Evolutionary conservation across 1,140 invertebrate species (phyloP).

Genomic region (Ladona fulva): DNA sequence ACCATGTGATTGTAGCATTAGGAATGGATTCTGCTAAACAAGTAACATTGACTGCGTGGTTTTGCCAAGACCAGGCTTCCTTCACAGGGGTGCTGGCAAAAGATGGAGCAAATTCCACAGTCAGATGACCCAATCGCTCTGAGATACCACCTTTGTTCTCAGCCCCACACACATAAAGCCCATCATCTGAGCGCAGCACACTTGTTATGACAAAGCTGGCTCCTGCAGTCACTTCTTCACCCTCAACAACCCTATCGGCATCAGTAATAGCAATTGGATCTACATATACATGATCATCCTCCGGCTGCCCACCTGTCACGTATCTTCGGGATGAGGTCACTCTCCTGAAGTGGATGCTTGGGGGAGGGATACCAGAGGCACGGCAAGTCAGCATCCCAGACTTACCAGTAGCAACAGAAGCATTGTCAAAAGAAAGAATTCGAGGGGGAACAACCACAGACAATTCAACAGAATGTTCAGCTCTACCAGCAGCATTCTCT

Average conservation of each 20-base stretch:
- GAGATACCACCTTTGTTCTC: slow-evolving; percentile 65
- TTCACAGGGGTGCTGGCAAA: slow-evolving; percentile 59
- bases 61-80: slow-evolving; percentile 71
- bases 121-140: slow-evolving; percentile 69
- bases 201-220: slow-evolving; percentile 39
- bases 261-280: slow-evolving; percentile 35
- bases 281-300: slow-evolving; percentile 44
- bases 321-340: slow-evolving; percentile 20
- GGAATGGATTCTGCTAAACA: slow-evolving; percentile 85
- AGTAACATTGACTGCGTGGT: slow-evolving; percentile 68
- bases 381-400: slow-evolving; percentile 62
- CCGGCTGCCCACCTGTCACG: slow-evolving; percentile 45
- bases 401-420: slow-evolving; percentile 51
- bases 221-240: slow-evolving; percentile 13
- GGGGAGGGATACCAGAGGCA: slow-evolving; percentile 65
- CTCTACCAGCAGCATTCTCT: slow-evolving; percentile 65
- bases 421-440: slow-evolving; percentile 67
- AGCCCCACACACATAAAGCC: slow-evolving; percentile 79
- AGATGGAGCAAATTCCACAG: slow-evolving; percentile 70
- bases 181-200: slow-evolving; percentile 63
- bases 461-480: slow-evolving; percentile 51
- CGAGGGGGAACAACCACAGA: slow-evolving; percentile 62
- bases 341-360: slow-evolving; percentile 63
- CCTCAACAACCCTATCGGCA: background rate
- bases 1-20: slow-evolving; percentile 85